A percentile compares a stretch with the other conserved stretches of the same genome.
Conservation (phyloP, 2,888 invertebrate species). For the Lamellibrachia satsuma region DNA sequence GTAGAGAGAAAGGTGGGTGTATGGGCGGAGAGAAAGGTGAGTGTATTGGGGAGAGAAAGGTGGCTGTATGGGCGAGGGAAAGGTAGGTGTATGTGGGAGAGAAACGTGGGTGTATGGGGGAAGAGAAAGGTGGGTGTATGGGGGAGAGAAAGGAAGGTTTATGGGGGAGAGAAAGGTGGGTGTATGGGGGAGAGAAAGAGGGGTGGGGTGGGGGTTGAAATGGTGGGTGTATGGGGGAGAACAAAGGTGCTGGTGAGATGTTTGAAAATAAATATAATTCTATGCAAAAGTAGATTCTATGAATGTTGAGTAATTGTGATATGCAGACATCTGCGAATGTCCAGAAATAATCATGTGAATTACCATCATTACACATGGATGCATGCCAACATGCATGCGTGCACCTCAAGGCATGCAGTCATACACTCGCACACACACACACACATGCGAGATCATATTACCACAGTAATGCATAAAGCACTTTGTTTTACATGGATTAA, state of each 20-base stretch:
- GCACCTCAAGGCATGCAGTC: not conserved
- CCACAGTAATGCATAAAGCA: not conserved
- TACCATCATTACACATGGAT: not conserved
- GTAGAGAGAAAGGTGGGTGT: too few species aligned
- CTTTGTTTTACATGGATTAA: not conserved
- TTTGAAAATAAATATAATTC: not conserved
- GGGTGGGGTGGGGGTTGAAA: not conserved
- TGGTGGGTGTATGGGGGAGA: not conserved
- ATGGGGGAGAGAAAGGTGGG: not conserved
- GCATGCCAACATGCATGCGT: not conserved
- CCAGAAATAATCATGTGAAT: not conserved
- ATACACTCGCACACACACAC: not conserved
- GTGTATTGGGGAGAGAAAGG: too few species aligned
- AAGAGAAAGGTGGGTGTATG: too few species aligned
- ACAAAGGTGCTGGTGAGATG: not conserved
- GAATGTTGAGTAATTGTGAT: not conserved
- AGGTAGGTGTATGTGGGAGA: too few species aligned
- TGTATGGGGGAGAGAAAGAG: not conserved
- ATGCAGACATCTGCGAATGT: not conserved
- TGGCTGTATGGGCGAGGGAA: too few species aligned
- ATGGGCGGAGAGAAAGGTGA: too few species aligned
- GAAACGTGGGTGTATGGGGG: too few species aligned
- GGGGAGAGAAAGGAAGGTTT: too few species aligned
- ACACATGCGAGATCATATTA: not conserved
- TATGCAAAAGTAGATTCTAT: not conserved